These are phyloP conservation scores for Petaurus breviceps DNA, from an alignment of 2,113 vertebrate genomes.

Conservation along the genomic window DNA sequence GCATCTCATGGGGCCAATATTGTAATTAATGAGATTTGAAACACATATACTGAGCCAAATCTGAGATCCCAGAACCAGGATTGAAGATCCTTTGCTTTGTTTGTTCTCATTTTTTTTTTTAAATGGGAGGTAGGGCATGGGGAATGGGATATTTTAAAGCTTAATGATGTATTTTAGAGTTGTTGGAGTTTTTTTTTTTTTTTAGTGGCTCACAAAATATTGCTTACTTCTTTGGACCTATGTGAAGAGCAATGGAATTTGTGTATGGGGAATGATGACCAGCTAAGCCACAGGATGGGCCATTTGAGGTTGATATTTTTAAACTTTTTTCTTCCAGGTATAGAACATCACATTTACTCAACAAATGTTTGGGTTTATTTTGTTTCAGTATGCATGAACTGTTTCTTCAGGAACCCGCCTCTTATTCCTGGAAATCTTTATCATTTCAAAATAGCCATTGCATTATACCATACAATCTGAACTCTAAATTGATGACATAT, in stretches of 20 bases:
- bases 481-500: slow-evolving; percentile 74
- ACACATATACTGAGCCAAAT: slow-evolving; percentile 75
- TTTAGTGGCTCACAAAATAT: slow-evolving; percentile 75
- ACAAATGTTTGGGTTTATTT: slow-evolving; percentile 57
- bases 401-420: slow-evolving; percentile 79
- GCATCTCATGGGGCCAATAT: slow-evolving; percentile 74
- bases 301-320: slow-evolving; percentile 51
- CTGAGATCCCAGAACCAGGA: slow-evolving; percentile 72
- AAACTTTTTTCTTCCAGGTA: slow-evolving; percentile 59
- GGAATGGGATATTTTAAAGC: slow-evolving; percentile 69
- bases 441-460: slow-evolving; percentile 81
- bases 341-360: slow-evolving; percentile 71
- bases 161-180: slow-evolving; percentile 75
- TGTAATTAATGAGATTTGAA: slow-evolving; percentile 84
- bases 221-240: slow-evolving; percentile 80
- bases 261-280: slow-evolving; percentile 64
- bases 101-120: slow-evolving; percentile 69
- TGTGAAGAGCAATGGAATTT: slow-evolving; percentile 75
- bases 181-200: not conserved
- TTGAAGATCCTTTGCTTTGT: slow-evolving; percentile 73
- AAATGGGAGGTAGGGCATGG: slow-evolving; percentile 2
- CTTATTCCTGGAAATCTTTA: slow-evolving; percentile 83
- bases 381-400: slow-evolving; percentile 79
- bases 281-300: slow-evolving; percentile 71
- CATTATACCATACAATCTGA: slow-evolving; percentile 73